Percentiles rank a stretch among this genome's conserved stretches.
Evolutionary conservation across 2,113 vertebrate genomes (phyloP).

Genomic region (Loxodonta africana): DNA sequence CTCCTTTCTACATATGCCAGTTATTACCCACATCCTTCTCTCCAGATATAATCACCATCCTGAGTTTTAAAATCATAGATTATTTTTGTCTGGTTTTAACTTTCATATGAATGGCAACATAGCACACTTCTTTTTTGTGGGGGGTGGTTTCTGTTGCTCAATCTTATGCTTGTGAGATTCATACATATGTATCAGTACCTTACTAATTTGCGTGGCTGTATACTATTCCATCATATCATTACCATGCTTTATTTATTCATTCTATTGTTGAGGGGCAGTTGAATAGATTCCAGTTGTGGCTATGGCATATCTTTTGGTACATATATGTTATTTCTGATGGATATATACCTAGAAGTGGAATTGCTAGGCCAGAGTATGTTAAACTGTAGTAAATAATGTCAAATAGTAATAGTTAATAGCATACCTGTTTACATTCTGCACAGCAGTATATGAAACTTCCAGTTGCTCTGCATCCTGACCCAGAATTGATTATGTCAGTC

Average conservation of each 20-base stretch:
- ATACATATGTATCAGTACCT: not conserved
- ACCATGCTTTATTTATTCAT: not conserved
- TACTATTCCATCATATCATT: not conserved
- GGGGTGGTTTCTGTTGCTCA: not conserved
- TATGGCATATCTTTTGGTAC: not conserved
- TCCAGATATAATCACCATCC: no score
- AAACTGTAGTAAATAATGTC: not conserved
- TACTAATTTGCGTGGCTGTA: not conserved
- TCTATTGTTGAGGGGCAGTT: not conserved
- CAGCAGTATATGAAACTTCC: not conserved
- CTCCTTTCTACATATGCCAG: no score
- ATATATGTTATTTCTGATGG: not conserved
- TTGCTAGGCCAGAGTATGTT: not conserved
- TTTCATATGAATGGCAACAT: not conserved
- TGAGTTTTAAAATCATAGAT: not conserved
- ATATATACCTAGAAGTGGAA: not conserved
- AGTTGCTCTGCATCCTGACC: no score
- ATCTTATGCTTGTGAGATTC: not conserved
- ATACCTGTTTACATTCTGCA: not conserved
- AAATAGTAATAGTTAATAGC: not conserved
- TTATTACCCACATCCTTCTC: no score
- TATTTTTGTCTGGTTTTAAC: not conserved
- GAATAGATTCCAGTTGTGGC: not conserved
- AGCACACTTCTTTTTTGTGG: not conserved
- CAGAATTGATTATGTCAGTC: no score